These are phyloP conservation scores for Callimorpha dominula DNA, from an alignment of 2,888 invertebrate genomes.

Conservation along the genomic window DNA sequence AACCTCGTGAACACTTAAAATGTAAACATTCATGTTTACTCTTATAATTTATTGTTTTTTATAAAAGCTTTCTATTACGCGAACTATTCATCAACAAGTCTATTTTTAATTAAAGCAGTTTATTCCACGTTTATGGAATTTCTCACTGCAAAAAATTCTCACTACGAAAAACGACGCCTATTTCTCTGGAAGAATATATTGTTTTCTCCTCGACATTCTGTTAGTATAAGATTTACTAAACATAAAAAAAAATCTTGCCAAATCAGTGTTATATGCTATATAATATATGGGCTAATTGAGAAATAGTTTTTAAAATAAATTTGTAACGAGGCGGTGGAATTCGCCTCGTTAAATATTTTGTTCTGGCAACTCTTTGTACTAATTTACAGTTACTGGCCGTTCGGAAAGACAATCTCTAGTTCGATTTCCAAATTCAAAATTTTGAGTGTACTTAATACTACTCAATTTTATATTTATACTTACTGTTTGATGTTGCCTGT, in stretches of 20 bases:
- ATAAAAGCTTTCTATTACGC: no score
- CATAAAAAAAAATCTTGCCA: neutral
- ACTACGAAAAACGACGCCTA: no score
- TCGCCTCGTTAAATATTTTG: conserved; percentile 25
- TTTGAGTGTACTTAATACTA: neutral
- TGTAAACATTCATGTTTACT: no score
- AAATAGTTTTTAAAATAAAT: neutral
- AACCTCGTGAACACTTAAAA: no score
- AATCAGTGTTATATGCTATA: neutral
- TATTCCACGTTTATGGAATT: neutral
- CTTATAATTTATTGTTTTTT: no score
- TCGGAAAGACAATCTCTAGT: neutral
- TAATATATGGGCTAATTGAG: neutral
- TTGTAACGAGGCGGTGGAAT: neutral
- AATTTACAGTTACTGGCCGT: neutral
- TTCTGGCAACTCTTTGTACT: conserved; percentile 6
- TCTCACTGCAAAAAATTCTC: neutral
- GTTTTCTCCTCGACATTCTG: neutral
- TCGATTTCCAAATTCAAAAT: neutral
- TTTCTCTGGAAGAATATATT: neutral
- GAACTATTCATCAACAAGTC: no score
- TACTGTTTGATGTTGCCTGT: no score
- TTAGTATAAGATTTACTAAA: neutral
- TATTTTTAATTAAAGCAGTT: neutral
- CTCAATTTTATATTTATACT: neutral